These are phyloP conservation scores for Xerus inauris DNA, from an alignment of 2,113 vertebrate genomes.

Conservation along the genomic window DNA sequence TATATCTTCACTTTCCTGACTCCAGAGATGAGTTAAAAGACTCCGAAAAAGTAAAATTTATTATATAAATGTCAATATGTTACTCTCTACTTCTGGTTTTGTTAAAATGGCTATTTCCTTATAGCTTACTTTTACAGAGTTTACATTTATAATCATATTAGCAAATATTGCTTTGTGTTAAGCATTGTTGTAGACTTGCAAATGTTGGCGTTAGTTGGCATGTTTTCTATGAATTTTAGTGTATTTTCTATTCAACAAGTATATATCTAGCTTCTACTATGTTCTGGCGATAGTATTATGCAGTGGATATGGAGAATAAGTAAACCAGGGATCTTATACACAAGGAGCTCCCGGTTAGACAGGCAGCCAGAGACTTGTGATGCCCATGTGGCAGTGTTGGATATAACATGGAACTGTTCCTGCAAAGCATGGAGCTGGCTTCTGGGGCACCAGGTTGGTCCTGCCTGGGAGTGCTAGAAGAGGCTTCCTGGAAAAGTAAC, in stretches of 20 bases:
- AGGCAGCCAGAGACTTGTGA: not conserved
- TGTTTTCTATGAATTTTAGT: constrained; percentile 20
- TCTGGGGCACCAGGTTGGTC: not conserved
- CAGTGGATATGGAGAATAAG: not conserved
- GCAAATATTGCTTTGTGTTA: not conserved
- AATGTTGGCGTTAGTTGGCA: not conserved
- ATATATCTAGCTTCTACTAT: not conserved
- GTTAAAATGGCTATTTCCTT: not conserved
- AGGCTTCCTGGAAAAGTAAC: not conserved
- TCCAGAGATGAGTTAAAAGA: constrained; percentile 31
- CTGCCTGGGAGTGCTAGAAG: not conserved
- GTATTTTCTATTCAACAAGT: constrained; percentile 1
- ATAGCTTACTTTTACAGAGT: not conserved
- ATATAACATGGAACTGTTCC: not conserved
- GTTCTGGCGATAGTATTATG: not conserved
- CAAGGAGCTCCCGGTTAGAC: not conserved
- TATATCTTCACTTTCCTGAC: not conserved
- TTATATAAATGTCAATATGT: not conserved
- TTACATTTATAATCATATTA: constrained; percentile 21
- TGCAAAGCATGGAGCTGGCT: not conserved
- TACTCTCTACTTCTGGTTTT: not conserved
- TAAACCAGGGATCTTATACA: not conserved
- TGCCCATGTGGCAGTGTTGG: not conserved
- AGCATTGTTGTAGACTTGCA: not conserved
- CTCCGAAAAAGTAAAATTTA: not conserved